Percentiles rank a stretch among this genome's conserved stretches.
Conservation (phyloP, 2,113 vertebrate species). For the Embiotoca jacksoni region DNA sequence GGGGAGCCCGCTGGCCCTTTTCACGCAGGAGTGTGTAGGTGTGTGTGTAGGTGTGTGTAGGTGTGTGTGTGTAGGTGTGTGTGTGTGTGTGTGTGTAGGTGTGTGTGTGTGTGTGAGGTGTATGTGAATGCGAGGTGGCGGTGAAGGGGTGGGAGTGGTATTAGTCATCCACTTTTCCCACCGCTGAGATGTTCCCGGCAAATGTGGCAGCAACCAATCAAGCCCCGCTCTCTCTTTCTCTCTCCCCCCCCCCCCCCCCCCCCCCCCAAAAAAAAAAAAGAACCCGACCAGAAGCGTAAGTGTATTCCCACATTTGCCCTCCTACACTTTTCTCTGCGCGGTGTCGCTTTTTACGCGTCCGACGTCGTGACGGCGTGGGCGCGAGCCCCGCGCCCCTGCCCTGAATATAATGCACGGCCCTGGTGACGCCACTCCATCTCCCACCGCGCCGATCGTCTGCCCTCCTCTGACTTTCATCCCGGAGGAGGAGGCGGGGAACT, state of each 20-base stretch:
- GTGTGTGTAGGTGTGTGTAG: slow-evolving; percentile 20
- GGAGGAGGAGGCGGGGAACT: neutral
- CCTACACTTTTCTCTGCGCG: neutral
- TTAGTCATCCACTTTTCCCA: slow-evolving; percentile 67
- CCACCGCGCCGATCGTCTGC: slow-evolving; percentile 21
- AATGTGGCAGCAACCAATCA: neutral
- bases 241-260: too few species aligned
- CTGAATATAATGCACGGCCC: slow-evolving; percentile 26
- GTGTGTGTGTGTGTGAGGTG: slow-evolving; percentile 36
- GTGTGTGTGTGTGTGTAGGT: slow-evolving; percentile 31
- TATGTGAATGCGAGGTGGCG: slow-evolving; percentile 10
- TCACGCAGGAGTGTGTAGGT: slow-evolving; percentile 26
- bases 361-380: neutral
- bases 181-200: slow-evolving; percentile 36
- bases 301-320: too few species aligned
- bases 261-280: too few species aligned
- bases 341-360: neutral
- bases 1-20: slow-evolving; percentile 46
- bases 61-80: slow-evolving; percentile 39
- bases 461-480: slow-evolving; percentile 51
- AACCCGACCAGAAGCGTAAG: too few species aligned
- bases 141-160: slow-evolving; percentile 34
- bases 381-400: slow-evolving; percentile 40
- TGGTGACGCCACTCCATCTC: slow-evolving; percentile 41
- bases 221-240: too few species aligned